Percentiles rank a stretch among this genome's conserved stretches.
Evolutionary conservation across 2,888 invertebrate genomes (phyloP).

Genomic region (Notodonta dromedarius): DNA sequence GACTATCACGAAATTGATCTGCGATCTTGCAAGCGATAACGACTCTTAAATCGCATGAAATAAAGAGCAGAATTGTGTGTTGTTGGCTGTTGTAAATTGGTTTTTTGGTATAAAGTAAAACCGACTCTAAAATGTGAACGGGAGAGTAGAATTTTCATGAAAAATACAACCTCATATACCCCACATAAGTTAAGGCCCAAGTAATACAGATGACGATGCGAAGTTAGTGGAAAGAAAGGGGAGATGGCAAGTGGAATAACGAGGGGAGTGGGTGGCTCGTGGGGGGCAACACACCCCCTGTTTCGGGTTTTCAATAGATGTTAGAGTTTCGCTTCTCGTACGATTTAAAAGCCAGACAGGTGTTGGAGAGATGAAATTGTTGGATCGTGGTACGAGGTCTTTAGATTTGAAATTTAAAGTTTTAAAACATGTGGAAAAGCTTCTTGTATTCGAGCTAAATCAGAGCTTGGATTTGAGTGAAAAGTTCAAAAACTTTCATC

Average conservation of each 20-base stretch:
- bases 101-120: slow-evolving; percentile 49
- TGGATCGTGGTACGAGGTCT: slow-evolving; percentile 13
- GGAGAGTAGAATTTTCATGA: slow-evolving; percentile 44
- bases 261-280: slow-evolving; percentile 54
- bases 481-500: too few relatives aligned
- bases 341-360: slow-evolving; percentile 76
- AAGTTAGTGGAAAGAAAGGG: slow-evolving; percentile 83
- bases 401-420: not conserved
- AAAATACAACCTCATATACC: slow-evolving; percentile 51
- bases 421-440: not conserved
- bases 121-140: slow-evolving; percentile 9
- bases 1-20: slow-evolving; percentile 83
- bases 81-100: slow-evolving; percentile 60
- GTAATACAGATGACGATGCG: slow-evolving; percentile 83
- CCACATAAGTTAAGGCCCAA: slow-evolving; percentile 82
- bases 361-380: slow-evolving; percentile 37
- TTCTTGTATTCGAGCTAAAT: too few relatives aligned
- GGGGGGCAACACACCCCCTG: slow-evolving; percentile 67
- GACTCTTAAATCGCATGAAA: slow-evolving; percentile 15
- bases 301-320: slow-evolving; percentile 84
- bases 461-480: too few relatives aligned
- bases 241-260: slow-evolving; percentile 73
- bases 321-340: slow-evolving; percentile 73
- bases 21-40: slow-evolving; percentile 43
- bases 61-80: slow-evolving; percentile 51